Percentiles rank a stretch among this genome's conserved stretches.
Evolutionary conservation across 2,888 invertebrate genomes (phyloP).

Genomic region (Euproctis similis): DNA sequence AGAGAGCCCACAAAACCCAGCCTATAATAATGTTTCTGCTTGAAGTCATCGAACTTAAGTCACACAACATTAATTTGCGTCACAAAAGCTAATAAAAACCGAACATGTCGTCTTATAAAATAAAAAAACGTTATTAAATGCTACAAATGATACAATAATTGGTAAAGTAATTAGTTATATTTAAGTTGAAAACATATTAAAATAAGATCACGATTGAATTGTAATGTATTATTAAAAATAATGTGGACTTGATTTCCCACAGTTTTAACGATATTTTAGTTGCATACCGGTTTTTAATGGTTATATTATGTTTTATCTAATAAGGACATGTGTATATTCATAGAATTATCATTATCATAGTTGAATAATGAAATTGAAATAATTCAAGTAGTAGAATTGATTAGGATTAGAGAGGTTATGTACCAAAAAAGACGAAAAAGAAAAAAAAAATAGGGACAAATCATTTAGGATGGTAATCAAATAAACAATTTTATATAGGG

Average conservation of each 20-base stretch:
- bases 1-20: background rate
- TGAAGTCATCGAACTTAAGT: conserved; percentile 1
- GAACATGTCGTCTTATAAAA: background rate
- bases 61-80: conserved; percentile 4
- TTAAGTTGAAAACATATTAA: conserved; percentile 3
- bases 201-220: conserved; percentile 5
- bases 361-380: too few relatives aligned
- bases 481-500: too few relatives aligned
- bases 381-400: too few relatives aligned
- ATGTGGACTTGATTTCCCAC: conserved; percentile 10
- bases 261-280: conserved; percentile 7
- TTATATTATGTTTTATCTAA: too few relatives aligned
- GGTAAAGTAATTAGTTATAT: conserved; percentile 2
- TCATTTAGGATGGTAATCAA: too few relatives aligned
- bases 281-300: too few relatives aligned
- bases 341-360: too few relatives aligned
- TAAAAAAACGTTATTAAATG: conserved; percentile 1
- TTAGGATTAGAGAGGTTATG: too few relatives aligned
- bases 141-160: conserved; percentile 5
- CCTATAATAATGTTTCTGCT: background rate
- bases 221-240: conserved; percentile 5
- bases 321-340: too few relatives aligned
- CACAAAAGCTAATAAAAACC: conserved; percentile 1
- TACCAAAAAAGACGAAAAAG: too few relatives aligned
- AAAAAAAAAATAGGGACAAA: too few relatives aligned